Conservation (phyloP, 2,888 invertebrate species). For the Acronicta alni region DNA sequence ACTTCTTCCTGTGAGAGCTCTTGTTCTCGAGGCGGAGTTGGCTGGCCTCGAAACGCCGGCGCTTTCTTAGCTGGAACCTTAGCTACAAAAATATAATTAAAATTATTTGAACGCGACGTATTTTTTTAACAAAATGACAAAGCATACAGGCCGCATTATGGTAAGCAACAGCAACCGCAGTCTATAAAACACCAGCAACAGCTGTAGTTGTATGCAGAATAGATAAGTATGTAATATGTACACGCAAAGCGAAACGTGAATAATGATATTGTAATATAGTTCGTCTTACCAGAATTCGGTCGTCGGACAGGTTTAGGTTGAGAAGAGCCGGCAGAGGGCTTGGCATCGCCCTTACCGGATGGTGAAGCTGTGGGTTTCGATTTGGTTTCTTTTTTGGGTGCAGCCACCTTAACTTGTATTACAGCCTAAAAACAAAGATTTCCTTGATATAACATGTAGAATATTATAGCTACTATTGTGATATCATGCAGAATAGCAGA, state of each 20-base stretch:
- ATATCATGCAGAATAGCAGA: neutral
- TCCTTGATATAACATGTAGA: neutral
- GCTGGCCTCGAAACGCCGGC: constrained; percentile 66
- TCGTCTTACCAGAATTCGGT: constrained; percentile 71
- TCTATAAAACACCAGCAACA: too few relatives aligned
- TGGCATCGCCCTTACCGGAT: constrained; percentile 81
- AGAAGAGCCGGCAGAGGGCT: constrained; percentile 79
- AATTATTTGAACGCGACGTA: neutral
- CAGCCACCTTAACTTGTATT: constrained; percentile 92
- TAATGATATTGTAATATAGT: neutral
- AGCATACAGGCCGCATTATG: too few relatives aligned
- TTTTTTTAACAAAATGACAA: too few relatives aligned
- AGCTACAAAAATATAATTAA: constrained; percentile 24
- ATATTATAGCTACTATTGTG: neutral
- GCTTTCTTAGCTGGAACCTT: constrained; percentile 72
- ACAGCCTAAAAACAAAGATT: constrained; percentile 89
- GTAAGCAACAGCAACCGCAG: too few relatives aligned
- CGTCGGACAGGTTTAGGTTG: constrained; percentile 87
- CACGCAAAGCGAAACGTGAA: too few relatives aligned
- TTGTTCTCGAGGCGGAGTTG: constrained; percentile 88
- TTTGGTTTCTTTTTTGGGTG: constrained; percentile 90
- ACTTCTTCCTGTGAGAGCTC: constrained; percentile 94
- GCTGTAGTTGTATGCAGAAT: too few relatives aligned
- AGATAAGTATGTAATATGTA: too few relatives aligned
- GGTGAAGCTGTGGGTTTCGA: constrained; percentile 87